Conservation (phyloP, 2,113 vertebrate species). For the Ploceus nigricollis region DNA sequence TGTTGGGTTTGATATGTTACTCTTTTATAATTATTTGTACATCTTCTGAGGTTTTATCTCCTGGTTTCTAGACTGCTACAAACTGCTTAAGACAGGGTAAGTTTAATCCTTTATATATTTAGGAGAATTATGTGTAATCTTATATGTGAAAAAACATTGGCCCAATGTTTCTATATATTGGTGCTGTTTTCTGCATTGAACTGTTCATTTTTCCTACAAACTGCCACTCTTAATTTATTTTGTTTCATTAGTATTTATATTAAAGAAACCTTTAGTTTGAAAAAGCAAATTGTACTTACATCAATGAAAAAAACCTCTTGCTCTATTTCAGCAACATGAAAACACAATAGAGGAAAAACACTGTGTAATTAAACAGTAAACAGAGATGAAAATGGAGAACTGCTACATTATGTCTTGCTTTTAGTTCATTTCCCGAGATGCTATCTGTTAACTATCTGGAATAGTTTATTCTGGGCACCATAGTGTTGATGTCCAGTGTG, state of each 20-base stretch:
- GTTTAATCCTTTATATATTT: not conserved
- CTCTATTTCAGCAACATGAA: not conserved
- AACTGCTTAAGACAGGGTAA: not conserved
- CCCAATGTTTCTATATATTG: not conserved
- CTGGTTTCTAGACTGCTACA: not conserved
- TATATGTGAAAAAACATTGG: not conserved
- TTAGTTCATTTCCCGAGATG: not conserved
- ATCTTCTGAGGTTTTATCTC: not conserved
- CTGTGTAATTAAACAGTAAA: not conserved
- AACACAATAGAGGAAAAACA: not conserved
- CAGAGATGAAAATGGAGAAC: not conserved
- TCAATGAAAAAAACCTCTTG: not conserved
- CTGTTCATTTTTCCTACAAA: not conserved
- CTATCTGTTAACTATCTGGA: not conserved
- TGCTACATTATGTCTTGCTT: not conserved
- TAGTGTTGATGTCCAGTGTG: not conserved
- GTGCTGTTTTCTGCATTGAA: not conserved
- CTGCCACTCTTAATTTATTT: not conserved
- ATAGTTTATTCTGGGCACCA: not conserved
- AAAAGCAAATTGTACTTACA: not conserved
- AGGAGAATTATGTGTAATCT: not conserved
- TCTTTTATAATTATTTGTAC: not conserved
- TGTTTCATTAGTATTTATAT: not conserved
- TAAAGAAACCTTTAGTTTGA: not conserved
- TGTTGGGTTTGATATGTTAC: not conserved